Evolutionary conservation across 2,888 invertebrate genomes (phyloP).

Genomic region (Plagodis pulveraria): DNA sequence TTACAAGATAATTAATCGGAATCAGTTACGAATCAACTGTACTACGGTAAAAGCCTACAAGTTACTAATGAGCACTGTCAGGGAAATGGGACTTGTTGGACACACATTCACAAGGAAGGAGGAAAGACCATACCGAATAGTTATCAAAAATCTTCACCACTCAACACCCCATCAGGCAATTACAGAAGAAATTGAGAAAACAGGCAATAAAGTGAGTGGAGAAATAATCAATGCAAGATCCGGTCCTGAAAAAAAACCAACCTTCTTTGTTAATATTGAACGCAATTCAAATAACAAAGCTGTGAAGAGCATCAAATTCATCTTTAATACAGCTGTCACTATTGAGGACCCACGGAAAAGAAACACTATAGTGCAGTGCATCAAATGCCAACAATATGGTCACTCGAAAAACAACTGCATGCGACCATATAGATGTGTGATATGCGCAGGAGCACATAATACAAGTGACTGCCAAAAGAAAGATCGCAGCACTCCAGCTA

Average conservation of each 20-base stretch:
- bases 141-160: constrained; percentile 9
- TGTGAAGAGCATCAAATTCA: background rate
- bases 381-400: constrained; percentile 9
- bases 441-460: constrained; percentile 12
- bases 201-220: constrained; percentile 8
- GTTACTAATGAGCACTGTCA: background rate
- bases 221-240: constrained; percentile 14
- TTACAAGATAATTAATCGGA: background rate
- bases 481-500: constrained; percentile 7
- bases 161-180: constrained; percentile 3
- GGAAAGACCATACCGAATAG: background rate
- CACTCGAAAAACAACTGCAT: constrained; percentile 8
- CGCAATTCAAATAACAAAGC: background rate
- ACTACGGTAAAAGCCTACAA: background rate
- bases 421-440: constrained; percentile 11
- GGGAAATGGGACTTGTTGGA: background rate
- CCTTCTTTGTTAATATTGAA: background rate
- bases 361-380: constrained; percentile 4
- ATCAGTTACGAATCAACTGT: constrained; percentile 10
- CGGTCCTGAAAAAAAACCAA: constrained; percentile 5
- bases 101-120: constrained; percentile 14
- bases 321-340: constrained; percentile 2
- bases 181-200: too few species aligned
- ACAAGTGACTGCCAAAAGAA: constrained; percentile 9
- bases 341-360: constrained; percentile 12